Evolutionary conservation across 2,888 invertebrate genomes (phyloP), one percentile per base, ranked within the genome.

Genomic region (Nemapogon koenigi): DNA sequence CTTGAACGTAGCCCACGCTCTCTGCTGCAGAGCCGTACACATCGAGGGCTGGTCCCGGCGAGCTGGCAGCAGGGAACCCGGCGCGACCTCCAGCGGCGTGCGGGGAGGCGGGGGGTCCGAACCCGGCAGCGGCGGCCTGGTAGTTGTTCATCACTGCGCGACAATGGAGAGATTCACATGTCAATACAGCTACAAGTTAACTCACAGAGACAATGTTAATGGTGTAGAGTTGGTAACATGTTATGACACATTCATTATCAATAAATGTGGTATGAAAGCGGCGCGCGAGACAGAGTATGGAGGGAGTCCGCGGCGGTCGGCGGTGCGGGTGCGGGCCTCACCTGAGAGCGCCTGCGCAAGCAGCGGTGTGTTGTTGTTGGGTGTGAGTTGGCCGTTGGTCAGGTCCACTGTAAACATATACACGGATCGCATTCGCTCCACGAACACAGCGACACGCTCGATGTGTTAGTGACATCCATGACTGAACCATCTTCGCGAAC

Each of bases 261-360:
- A n/a, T n/a, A n/a, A n/a, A n/a, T n/a, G n/a, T n/a, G n/a, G n/a
- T n/a, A n/a, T n/a, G n/a, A n/a, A n/a, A n/a, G n/a, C n/a, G n/a
- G n/a, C n/a, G 11, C 11, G 6, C 6, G 13, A 13, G 11, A 28
- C 29, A 28, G 29, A 11, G 6, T 6, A 6, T 11, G 6, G 6
- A 28, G 6, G 29, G 16, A 16, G 6, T 8, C 10, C 16, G 16
- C 16, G 35, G 35, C 17, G 35, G 17, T 18, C 22, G 35, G 25
- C 17, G 31, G 17, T 16, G 35, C 27, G 35, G 17, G 10, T 36
- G 54, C 62, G 64, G 62, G 53, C 51, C 73, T 76, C 89, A 94
- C 94, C 94, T 91, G 94, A 94, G 81, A 94, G 87, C 69, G 93
- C 93, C 85, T 94, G 94, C 82, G 94, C 94, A 82, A 94, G 88